Percentiles rank a stretch among this genome's conserved stretches.
phyloP scores from a whole-genome alignment of 2,113 vertebrate genomes.

The Ammodytes marinus region DNA sequence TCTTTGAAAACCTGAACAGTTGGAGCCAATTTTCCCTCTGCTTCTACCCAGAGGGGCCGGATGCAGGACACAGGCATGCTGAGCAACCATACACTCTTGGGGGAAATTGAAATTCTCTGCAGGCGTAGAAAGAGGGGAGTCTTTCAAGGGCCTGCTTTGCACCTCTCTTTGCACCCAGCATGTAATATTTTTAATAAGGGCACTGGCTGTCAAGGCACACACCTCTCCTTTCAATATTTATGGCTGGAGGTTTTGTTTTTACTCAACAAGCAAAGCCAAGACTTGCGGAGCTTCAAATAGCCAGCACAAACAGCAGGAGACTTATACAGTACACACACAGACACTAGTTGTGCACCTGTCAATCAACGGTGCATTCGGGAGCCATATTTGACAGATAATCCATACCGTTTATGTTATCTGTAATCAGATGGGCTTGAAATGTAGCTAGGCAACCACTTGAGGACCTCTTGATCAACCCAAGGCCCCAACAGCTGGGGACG shows the following conservation, averaged over 20 bases:
- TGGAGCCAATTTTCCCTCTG: slow-evolving; percentile 55
- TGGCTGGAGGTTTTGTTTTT: slow-evolving; percentile 43
- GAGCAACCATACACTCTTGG: slow-evolving; percentile 58
- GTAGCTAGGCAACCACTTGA: slow-evolving; percentile 46
- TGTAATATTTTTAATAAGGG: slow-evolving; percentile 80
- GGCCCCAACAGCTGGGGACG: slow-evolving; percentile 47
- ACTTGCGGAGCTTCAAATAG: slow-evolving; percentile 61
- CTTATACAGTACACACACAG: neutral
- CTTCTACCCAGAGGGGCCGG: slow-evolving; percentile 47
- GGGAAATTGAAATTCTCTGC: slow-evolving; percentile 72
- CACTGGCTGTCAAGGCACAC: slow-evolving; percentile 56
- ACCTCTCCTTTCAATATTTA: slow-evolving; percentile 61
- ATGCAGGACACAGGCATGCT: slow-evolving; percentile 57
- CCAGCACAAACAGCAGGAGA: slow-evolving; percentile 49
- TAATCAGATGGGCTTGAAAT: slow-evolving; percentile 46
- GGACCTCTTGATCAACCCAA: slow-evolving; percentile 40
- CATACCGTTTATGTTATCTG: slow-evolving; percentile 22
- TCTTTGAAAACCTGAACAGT: slow-evolving; percentile 65
- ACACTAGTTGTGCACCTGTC: slow-evolving; percentile 60
- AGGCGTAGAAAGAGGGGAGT: slow-evolving; percentile 60
- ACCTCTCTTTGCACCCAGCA: slow-evolving; percentile 71
- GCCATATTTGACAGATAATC: slow-evolving; percentile 26
- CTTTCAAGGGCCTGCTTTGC: slow-evolving; percentile 66
- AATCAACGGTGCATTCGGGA: slow-evolving; percentile 38
- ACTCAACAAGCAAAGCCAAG: slow-evolving; percentile 49